Evolutionary conservation across 2,113 vertebrate genomes (phyloP), one percentile per base, ranked within the genome.

Genomic region (Oncorhynchus gorbuscha): DNA sequence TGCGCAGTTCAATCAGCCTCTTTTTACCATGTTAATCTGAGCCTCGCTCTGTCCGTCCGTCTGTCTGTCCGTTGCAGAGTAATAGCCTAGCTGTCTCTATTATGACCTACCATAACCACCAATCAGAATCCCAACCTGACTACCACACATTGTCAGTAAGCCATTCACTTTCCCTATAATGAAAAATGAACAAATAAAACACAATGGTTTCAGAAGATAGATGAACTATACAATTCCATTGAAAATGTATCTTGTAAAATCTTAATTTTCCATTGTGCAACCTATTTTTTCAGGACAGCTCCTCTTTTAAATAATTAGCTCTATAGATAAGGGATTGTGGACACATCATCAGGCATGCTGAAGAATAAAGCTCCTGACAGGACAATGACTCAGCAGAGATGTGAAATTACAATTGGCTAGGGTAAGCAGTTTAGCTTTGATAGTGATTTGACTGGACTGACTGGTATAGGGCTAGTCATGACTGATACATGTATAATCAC

Each of bases 311-410:
- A 89, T 86, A 86, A 85, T 86, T 87, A 83, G 89, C 69, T 71
- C 78, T 80, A 69, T 80, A 80, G 81, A 85, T 81, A 83, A 79
- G 83, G 74, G 67, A 69, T 77, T 86, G 84, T 72, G 72, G 82
- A 81, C 88, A 84, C 81, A 22, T 35, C 5, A 2, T 70, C 61
- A 72, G 83, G 73, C 83, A 84, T 39, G 83, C 83, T 91, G 89
- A 90, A 89, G 88, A 87, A 88, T 80, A 92, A 83, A 87, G 84
- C 83, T 87, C 84, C 79, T 91, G 91, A 91, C 91, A 91, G 83
- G 81, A 79, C 79, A 86, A 83, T 90, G 91, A 92, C 89, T 92
- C 90, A 92, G 89, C 90, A 92, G 85, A 88, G 78, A 91, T 89
- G 86, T 86, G 84, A 88, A 85, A 89, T 90, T 91, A 83, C 88